These are phyloP conservation scores for Arnoldichthys spilopterus DNA, from an alignment of 2,797 vertebrate species.

Conservation along the genomic window DNA sequence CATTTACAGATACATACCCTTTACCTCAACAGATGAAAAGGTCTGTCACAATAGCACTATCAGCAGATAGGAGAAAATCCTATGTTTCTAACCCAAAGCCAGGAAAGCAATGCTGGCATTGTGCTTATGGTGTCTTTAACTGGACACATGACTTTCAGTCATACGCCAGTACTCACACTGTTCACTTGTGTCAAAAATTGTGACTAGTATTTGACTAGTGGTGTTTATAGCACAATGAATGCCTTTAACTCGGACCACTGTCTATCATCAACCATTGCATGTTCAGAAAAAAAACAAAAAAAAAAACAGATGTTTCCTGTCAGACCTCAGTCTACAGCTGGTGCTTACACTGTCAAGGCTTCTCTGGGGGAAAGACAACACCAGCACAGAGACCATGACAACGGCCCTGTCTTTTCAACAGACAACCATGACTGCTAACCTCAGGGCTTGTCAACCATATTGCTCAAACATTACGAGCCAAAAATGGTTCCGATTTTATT, in stretches of 20 bases:
- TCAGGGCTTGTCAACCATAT: neutral
- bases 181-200: slow-evolving; percentile 7
- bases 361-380: slow-evolving; percentile 26
- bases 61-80: neutral
- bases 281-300: no score
- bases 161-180: neutral
- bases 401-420: slow-evolving; percentile 8
- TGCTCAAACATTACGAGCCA: neutral
- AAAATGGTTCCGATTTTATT: slow-evolving; percentile 28
- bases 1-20: neutral
- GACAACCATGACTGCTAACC: slow-evolving; percentile 21
- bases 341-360: slow-evolving; percentile 17
- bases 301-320: slow-evolving; percentile 29
- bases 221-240: neutral
- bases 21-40: neutral
- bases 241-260: slow-evolving; percentile 9
- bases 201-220: slow-evolving; percentile 9
- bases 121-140: neutral
- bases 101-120: neutral
- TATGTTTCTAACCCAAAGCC: neutral
- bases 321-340: neutral
- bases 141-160: neutral
- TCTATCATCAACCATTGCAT: slow-evolving; percentile 17
- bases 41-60: neutral
- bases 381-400: slow-evolving; percentile 26